Evolutionary conservation across 2,888 invertebrate species (phyloP), one percentile per base, ranked within the genome.

Genomic region (Tubiluchus corallicola): DNA sequence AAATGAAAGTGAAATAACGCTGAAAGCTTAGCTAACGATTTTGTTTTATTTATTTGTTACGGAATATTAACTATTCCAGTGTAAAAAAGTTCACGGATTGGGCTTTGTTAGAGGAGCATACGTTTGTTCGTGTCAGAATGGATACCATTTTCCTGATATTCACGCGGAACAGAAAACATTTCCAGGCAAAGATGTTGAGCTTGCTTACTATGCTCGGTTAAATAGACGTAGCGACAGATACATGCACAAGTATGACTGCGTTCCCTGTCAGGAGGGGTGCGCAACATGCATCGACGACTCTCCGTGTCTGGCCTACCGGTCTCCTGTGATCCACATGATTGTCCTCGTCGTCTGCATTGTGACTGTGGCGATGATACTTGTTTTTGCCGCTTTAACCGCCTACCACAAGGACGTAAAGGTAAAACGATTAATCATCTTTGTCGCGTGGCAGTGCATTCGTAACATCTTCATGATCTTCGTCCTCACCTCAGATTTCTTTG

Each of bases 81-180:
- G n/a, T n/a, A n/a, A n/a, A n/a, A n/a, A 48, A 18, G 51, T 50
- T 17, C 47, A 47, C n/a, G 57, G 56, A 3, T 46, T 48, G 16
- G 61, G 61, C 1, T 61, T 61, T 47, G 48, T 47, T 29, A 49
- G 57, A 3, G 59, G 60, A 2, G 51, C 59, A 13, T 61, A 61
- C 44, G 39, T 41, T 3, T 61, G 61, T 43, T 43, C 39, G 3
- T 61, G 61, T 42, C 13, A 41, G 4, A 45, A 49, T 3, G 61
- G 61, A 2, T 61, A 50, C 46, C 60, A 57, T 44, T 60, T 57
- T 37, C 56, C 58, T 0, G 48, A 54, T 40, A 37, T 44, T 3
- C 38, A 43, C 3, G 43, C 51, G 2, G n/a, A 18, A 1, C 3
- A 47, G 1, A 50, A 49, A 39, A 51, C 54, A 3, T 60, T 52